These are phyloP conservation scores for Hetaerina titia DNA, from an alignment of 2,888 invertebrate genomes.

Conservation along the genomic window DNA sequence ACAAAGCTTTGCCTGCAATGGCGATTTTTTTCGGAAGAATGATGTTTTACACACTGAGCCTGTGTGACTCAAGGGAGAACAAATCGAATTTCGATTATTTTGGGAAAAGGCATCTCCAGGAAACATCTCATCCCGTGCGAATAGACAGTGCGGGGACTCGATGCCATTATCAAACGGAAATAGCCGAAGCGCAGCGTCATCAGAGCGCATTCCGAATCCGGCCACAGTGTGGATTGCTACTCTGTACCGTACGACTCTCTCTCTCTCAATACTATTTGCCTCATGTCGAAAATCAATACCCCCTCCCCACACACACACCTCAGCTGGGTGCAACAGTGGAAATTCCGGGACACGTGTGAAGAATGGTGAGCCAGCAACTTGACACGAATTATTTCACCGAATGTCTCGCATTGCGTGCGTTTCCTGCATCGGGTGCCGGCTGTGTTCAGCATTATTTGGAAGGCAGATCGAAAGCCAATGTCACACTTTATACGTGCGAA, in stretches of 20 bases:
- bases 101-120: neutral
- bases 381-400: too few relatives aligned
- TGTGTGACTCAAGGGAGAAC: neutral
- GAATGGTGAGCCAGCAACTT: neutral
- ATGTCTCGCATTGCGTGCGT: too few relatives aligned
- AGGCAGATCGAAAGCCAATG: too few relatives aligned
- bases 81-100: neutral
- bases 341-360: neutral
- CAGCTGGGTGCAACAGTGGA: too few relatives aligned
- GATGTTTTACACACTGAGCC: too few relatives aligned
- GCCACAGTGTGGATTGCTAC: neutral
- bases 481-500: too few relatives aligned
- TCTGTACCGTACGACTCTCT: neutral
- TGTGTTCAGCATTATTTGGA: too few relatives aligned
- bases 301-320: too few relatives aligned
- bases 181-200: neutral
- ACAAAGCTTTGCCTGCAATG: too few relatives aligned
- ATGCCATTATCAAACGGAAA: neutral
- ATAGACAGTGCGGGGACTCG: neutral
- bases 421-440: too few relatives aligned
- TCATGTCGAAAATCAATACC: neutral
- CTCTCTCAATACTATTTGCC: neutral
- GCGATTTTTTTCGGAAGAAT: too few relatives aligned
- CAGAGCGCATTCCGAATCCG: neutral
- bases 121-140: neutral